Evolutionary conservation across 2,888 invertebrate species (phyloP).

Genomic region (Cacoxenus indagator): DNA sequence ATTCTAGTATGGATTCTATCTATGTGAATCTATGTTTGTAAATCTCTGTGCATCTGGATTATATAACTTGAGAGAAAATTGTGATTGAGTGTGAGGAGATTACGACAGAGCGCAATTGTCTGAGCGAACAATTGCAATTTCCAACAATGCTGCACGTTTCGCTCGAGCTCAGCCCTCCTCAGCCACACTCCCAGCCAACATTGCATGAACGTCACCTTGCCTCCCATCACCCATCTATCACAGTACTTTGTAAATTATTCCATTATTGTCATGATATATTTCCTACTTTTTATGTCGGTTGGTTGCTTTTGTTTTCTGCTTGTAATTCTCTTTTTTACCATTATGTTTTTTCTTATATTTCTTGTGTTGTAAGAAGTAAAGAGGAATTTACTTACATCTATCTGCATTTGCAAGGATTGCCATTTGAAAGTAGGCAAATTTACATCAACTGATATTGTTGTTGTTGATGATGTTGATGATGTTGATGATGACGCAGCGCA

Average conservation of each 20-base stretch:
- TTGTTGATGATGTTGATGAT: background rate
- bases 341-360: background rate
- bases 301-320: slow-evolving; percentile 9
- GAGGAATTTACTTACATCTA: slow-evolving; percentile 1
- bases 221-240: slow-evolving; percentile 2
- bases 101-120: slow-evolving; percentile 47
- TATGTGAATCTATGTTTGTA: slow-evolving; percentile 6
- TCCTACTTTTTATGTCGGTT: slow-evolving; percentile 16
- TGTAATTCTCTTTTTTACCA: slow-evolving; percentile 4
- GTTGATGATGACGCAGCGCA: background rate
- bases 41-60: background rate
- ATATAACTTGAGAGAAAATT: background rate
- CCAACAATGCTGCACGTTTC: slow-evolving; percentile 55
- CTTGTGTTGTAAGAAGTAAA: background rate
- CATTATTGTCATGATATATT: slow-evolving; percentile 23
- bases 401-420: slow-evolving; percentile 2
- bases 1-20: background rate
- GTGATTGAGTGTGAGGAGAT: slow-evolving; percentile 8
- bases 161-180: slow-evolving; percentile 23
- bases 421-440: background rate
- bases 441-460: background rate
- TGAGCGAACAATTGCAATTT: slow-evolving; percentile 55
- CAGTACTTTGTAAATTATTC: slow-evolving; percentile 21
- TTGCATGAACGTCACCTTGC: background rate
- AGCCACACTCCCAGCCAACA: background rate